phyloP scores from a whole-genome alignment of 2,113 vertebrate genomes.

The Cyprinodon variegatus region DNA sequence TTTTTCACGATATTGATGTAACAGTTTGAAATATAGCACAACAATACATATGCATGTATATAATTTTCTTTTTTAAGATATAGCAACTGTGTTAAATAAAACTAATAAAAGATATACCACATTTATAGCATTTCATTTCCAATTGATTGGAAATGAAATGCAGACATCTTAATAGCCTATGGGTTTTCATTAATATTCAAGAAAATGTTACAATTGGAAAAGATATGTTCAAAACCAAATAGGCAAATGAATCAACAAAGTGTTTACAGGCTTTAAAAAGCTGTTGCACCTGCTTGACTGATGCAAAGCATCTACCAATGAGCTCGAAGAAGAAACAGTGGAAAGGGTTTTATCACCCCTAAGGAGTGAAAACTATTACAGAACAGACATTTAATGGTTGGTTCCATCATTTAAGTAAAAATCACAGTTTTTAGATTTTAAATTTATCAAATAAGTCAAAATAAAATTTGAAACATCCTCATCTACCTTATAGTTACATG shows the following conservation, averaged over 20 bases:
- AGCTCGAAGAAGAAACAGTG: neutral
- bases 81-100: neutral
- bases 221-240: neutral
- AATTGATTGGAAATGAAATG: neutral
- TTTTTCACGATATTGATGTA: conserved; percentile 35
- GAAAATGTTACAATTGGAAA: neutral
- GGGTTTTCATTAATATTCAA: neutral
- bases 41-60: neutral
- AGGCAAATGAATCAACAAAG: neutral
- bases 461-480: too few relatives aligned
- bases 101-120: neutral
- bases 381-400: neutral
- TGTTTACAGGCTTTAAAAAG: neutral
- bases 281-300: neutral
- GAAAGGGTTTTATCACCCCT: neutral
- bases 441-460: too few relatives aligned
- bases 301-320: neutral
- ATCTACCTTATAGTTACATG: too few relatives aligned
- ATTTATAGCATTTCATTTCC: neutral
- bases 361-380: neutral
- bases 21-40: neutral
- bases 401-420: neutral
- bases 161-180: neutral
- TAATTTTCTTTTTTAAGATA: neutral
- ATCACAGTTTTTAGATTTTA: neutral